Conservation (phyloP, 2,797 vertebrate species). For the Buceros bicornis region DNA sequence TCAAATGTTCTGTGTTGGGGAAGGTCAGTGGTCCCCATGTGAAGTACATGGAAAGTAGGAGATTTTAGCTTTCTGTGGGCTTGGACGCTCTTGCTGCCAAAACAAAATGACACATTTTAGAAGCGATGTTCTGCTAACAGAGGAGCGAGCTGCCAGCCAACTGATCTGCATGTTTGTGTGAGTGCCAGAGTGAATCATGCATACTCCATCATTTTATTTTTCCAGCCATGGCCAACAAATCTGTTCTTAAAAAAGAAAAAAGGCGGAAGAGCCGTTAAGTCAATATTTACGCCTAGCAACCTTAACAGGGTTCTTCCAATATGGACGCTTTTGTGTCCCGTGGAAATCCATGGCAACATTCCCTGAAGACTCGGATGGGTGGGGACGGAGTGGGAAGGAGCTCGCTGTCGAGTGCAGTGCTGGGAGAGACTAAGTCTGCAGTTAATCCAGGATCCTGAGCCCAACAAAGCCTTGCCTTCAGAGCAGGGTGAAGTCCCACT, state of each 20-base stretch:
- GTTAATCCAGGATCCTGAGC: background rate
- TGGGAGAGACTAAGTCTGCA: background rate
- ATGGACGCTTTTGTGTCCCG: conserved; percentile 51
- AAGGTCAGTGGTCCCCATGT: background rate
- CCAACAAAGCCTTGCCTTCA: background rate
- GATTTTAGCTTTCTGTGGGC: conserved; percentile 11
- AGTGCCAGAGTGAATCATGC: conserved; percentile 73
- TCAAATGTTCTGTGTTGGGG: background rate
- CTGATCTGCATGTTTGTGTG: conserved; percentile 69
- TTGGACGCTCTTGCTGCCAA: conserved; percentile 13
- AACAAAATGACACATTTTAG: conserved; percentile 54
- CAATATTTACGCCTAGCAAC: conserved; percentile 75
- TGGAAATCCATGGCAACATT: conserved; percentile 71
- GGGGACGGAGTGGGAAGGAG: conserved; percentile 35
- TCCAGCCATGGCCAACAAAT: conserved; percentile 66
- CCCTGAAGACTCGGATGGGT: background rate
- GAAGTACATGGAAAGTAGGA: conserved; percentile 19
- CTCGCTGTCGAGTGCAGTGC: background rate
- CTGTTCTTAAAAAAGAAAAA: conserved; percentile 73
- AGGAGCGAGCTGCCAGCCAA: conserved; percentile 70
- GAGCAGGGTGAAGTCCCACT: background rate
- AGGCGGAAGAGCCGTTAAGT: conserved; percentile 69
- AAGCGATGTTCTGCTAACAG: conserved; percentile 47
- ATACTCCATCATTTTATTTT: conserved; percentile 62
- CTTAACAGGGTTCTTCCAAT: conserved; percentile 67